A percentile compares a stretch with the other conserved stretches of the same genome.
Evolutionary conservation across 92 coral and sea anemone species (phyloP).

Genomic region (Heteractis magnifica): DNA sequence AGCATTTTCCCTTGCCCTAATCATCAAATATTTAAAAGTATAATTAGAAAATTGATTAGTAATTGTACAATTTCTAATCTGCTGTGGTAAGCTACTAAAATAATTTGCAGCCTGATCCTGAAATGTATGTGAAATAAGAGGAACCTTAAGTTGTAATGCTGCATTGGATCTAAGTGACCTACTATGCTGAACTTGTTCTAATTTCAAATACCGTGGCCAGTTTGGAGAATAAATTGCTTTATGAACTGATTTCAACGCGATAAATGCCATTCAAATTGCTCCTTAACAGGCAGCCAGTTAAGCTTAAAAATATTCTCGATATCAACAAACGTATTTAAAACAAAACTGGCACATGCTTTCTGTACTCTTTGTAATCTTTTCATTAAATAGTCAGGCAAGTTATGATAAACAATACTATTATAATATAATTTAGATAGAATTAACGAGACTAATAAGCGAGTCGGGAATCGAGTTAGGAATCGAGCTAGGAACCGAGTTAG

Average conservation of each 20-base stretch:
- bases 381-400: background rate
- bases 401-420: background rate
- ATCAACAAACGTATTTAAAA: background rate
- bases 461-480: too few species aligned
- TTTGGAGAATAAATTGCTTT: background rate
- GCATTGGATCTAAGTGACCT: constrained; percentile 14
- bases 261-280: background rate
- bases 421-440: constrained; percentile 7
- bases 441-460: background rate
- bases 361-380: constrained; percentile 3
- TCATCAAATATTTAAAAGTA: background rate
- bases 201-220: background rate
- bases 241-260: background rate
- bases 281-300: constrained; percentile 5
- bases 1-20: background rate
- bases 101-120: constrained; percentile 8
- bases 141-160: background rate
- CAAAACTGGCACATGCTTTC: background rate
- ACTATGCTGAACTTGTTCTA: background rate
- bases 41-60: too few species aligned
- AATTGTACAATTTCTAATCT: background rate
- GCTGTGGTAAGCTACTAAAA: background rate
- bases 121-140: background rate
- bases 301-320: background rate
- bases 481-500: too few species aligned